Conservation (phyloP, 2,797 vertebrate genomes). For the Chiloscyllium punctatum region DNA sequence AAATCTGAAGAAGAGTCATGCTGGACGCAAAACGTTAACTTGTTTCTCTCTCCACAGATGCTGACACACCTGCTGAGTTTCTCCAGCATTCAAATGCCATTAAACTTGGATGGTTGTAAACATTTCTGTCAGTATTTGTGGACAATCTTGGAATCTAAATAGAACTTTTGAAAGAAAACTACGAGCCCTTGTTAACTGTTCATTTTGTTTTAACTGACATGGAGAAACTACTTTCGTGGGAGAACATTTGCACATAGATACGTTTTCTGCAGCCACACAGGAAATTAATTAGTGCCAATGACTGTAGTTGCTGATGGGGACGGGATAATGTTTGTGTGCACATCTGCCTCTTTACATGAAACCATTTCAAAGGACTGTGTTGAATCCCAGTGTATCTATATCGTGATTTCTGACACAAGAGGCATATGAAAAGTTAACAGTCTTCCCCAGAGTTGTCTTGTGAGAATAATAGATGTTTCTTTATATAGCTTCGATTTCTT, state of each 20-base stretch:
- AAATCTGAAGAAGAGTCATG: no score
- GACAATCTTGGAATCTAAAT: background rate
- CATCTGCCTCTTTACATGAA: background rate
- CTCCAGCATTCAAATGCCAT: no score
- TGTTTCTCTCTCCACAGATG: no score
- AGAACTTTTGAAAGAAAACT: background rate
- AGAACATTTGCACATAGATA: background rate
- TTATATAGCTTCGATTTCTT: background rate
- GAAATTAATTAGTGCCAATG: background rate
- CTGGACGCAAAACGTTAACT: no score
- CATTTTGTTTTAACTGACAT: background rate
- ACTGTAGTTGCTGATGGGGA: background rate
- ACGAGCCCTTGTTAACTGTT: background rate
- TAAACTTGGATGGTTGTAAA: background rate
- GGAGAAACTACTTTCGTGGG: background rate
- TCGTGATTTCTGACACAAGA: background rate
- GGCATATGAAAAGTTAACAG: background rate
- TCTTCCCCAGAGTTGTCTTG: background rate
- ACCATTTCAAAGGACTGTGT: background rate
- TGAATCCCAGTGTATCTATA: background rate
- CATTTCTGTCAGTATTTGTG: background rate
- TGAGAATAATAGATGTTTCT: background rate
- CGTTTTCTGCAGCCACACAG: no score
- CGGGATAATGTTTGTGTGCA: background rate
- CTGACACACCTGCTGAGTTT: no score